Conservation (phyloP, 2,113 vertebrate genomes). For the Menura novaehollandiae region DNA sequence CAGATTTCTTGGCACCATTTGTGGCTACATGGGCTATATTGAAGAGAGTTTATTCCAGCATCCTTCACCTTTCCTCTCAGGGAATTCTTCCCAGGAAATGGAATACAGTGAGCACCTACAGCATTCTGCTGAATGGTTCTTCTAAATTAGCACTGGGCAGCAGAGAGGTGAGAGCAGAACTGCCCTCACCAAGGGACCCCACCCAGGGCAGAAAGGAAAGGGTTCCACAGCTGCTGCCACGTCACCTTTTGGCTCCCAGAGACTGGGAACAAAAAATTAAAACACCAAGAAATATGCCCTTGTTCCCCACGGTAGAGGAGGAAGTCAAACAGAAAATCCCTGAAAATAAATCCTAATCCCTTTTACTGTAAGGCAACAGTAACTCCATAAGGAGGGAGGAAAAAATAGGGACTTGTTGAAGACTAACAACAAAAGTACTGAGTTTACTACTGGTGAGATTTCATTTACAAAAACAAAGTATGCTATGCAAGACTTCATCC, state of each 20-base stretch:
- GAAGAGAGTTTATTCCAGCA: background rate
- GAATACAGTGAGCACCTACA: background rate
- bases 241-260: background rate
- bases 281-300: background rate
- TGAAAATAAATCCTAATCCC: background rate
- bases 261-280: background rate
- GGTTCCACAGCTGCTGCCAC: background rate
- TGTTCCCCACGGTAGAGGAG: background rate
- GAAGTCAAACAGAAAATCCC: background rate
- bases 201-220: background rate
- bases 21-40: background rate
- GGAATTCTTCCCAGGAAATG: background rate
- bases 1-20: background rate
- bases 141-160: background rate
- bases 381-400: background rate
- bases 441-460: background rate
- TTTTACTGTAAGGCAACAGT: background rate
- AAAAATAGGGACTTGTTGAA: background rate
- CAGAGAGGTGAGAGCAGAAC: background rate
- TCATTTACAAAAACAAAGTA: background rate
- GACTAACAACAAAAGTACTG: background rate
- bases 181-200: background rate
- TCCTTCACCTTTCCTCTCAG: background rate
- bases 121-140: background rate
- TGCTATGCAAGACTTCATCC: background rate